phyloP scores from a whole-genome alignment of 2,113 vertebrate species.

The Oxyruncus cristatus region DNA sequence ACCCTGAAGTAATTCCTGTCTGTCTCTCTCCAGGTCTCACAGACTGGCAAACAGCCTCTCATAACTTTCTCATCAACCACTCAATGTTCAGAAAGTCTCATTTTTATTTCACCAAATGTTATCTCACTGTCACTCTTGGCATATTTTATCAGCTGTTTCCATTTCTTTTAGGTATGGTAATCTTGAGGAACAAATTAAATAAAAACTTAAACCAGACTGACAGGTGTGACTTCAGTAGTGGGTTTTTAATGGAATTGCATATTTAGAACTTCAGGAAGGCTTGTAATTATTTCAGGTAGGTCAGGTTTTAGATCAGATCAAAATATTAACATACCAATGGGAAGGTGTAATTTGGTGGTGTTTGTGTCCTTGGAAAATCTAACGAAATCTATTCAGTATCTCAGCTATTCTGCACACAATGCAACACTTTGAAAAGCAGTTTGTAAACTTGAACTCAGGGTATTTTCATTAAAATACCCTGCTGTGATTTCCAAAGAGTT shows the following conservation, averaged over 20 bases:
- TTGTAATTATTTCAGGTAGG: constrained; percentile 10
- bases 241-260: not conserved
- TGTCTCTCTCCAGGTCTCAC: not conserved
- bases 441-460: not conserved
- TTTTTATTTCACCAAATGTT: not conserved
- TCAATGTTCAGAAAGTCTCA: not conserved
- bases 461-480: not conserved
- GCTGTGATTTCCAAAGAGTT: not conserved
- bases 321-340: not conserved
- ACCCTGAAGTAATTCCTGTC: not conserved
- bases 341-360: not conserved
- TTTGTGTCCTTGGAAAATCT: not conserved
- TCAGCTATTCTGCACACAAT: not conserved
- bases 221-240: not conserved
- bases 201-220: constrained; percentile 27
- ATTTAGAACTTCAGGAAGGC: constrained; percentile 1
- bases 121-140: not conserved
- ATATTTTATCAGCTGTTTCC: not conserved
- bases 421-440: not conserved
- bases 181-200: constrained; percentile 28
- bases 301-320: not conserved
- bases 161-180: constrained; percentile 3
- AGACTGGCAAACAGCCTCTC: not conserved
- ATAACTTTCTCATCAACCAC: not conserved
- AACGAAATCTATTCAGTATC: not conserved